A percentile compares a stretch with the other conserved stretches of the same genome.
These are phyloP conservation scores for Stenopsyche tienmushanensis DNA, from an alignment of 1,140 invertebrate species.

Conservation along the genomic window DNA sequence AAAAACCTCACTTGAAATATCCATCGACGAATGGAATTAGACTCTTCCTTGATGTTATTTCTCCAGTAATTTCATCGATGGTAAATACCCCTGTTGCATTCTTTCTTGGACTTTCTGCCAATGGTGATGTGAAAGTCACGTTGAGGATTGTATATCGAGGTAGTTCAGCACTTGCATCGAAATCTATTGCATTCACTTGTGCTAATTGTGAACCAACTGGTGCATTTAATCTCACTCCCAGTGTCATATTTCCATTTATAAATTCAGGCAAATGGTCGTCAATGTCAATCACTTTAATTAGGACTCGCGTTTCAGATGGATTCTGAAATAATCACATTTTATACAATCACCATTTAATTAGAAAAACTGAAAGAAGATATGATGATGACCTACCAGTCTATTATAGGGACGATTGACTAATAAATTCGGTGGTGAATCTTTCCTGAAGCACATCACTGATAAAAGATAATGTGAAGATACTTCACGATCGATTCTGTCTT, in stretches of 20 bases:
- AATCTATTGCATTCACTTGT: conserved; percentile 66
- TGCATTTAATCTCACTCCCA: conserved; percentile 74
- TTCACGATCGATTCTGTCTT: conserved; percentile 69
- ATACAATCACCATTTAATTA: conserved; percentile 44
- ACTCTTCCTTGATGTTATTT: conserved; percentile 67
- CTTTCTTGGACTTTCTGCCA: conserved; percentile 56
- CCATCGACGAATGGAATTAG: conserved; percentile 72
- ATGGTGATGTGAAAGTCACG: conserved; percentile 64
- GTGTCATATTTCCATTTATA: conserved; percentile 63
- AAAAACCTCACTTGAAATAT: conserved; percentile 54
- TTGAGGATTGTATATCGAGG: conserved; percentile 66
- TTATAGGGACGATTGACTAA: conserved; percentile 58
- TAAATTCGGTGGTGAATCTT: conserved; percentile 47
- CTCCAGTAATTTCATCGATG: conserved; percentile 66
- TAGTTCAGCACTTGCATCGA: conserved; percentile 65
- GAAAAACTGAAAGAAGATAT: conserved; percentile 4
- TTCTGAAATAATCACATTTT: conserved; percentile 53
- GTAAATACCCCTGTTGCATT: conserved; percentile 57
- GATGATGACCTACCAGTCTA: conserved; percentile 50
- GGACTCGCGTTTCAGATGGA: conserved; percentile 67
- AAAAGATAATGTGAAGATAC: conserved; percentile 59
- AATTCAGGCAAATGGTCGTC: conserved; percentile 76
- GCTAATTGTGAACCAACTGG: conserved; percentile 71
- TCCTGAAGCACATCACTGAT: conserved; percentile 72
- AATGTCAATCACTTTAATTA: conserved; percentile 67